Base-by-base conservation (phyloP, 2,888 invertebrate genomes). In the Stenodema calcarata region DNA sequence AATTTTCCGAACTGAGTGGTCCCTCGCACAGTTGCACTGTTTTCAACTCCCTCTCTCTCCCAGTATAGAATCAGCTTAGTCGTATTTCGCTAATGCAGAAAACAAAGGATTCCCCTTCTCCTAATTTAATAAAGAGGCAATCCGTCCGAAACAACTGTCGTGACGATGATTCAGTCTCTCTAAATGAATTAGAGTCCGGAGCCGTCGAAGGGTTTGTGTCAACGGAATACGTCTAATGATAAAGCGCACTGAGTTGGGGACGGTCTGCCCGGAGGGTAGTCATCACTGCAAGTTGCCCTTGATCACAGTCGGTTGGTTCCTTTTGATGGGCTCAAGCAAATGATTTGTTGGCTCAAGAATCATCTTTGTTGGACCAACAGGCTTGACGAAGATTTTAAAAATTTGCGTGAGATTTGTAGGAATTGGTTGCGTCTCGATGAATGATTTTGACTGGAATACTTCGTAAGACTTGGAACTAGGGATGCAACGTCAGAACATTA, bases 141-240 rank as follows among this genome's bases (percentile, higher is more conserved):
- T 83, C 83, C 83, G 70, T 70, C 83, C 73, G 83, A 73, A 83
- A 83, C 83, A 83, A 83, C 83, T 83, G 83, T 73, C 23, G 73
- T 83, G 28, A 30, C 14, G 70, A 44, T 83, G 83, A 83, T 83
- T 83, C 83, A 83, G 83, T 54, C 70, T 35, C 44, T 47, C 83
- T 83, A 83, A 83, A 83, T 73, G 83, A 83, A 70, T 83, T 83
- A 62, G 28, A 73, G 73, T 41, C 30, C 73, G 1, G 18, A 42
- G 76, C 18, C 18, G 76, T 30, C 50, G 50, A 80, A 80, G 62
- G 81, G 54, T 81, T 81, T 28, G 69, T 81, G 81, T 62, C 69
- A 69, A 27, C 3, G 44, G 30, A 69, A 81, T 81, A 28, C 28
- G 69, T 62, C 62, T 81, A 62, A 62, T 81, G 81, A 54, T 62